Evolutionary conservation across 2,888 invertebrate genomes (phyloP), one percentile per base, ranked within the genome.

Genomic region (Octonoba sinensis): DNA sequence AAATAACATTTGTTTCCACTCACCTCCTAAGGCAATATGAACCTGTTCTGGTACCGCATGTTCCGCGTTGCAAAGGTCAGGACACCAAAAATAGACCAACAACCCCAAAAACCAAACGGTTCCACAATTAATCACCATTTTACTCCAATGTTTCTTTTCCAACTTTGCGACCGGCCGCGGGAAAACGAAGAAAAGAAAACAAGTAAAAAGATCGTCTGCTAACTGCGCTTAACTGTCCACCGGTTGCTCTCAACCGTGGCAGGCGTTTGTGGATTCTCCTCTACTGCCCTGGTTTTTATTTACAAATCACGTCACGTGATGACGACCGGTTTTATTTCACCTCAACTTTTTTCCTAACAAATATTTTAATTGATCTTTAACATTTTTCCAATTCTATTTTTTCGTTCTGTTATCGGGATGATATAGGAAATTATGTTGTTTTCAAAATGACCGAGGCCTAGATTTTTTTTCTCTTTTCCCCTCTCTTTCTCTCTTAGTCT

Each of bases 21-120:
- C 82, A 86, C 86, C 83, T 84, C 85, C 85, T n/a, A 85, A 64
- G 59, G 85, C 66, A 24, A 86, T 75, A 75, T 86, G 86, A 66
- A 86, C 83, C 79, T 86, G 86, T 74, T 86, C 81, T 8, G 85
- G 85, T 54, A 74, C 74, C 12, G 49, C 64, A 13, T 8, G 64
- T 36, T 22, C 59, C 36, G 64, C 71, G 46, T 18, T 22, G 46
- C 71, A 46, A 44, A 71, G 57, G 64, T 54, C 59, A 27, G 49
- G 51, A 54, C 59, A 20, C 60, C 49, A 60, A 60, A 65, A 65
- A 49, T 44, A 49, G 44, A 18, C 24, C 60, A 36, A 62, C 62
- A 36, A 62, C 47, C 71, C 36, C 60, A 62, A 62, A 62, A 62
- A 36, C 18, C 44, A 62, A 36, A 15, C 18, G 46, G 18, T 62